Percentiles rank a stretch among this genome's conserved stretches.
Conservation (phyloP, 2,113 vertebrate species). For the Brienomyrus brachyistius region DNA sequence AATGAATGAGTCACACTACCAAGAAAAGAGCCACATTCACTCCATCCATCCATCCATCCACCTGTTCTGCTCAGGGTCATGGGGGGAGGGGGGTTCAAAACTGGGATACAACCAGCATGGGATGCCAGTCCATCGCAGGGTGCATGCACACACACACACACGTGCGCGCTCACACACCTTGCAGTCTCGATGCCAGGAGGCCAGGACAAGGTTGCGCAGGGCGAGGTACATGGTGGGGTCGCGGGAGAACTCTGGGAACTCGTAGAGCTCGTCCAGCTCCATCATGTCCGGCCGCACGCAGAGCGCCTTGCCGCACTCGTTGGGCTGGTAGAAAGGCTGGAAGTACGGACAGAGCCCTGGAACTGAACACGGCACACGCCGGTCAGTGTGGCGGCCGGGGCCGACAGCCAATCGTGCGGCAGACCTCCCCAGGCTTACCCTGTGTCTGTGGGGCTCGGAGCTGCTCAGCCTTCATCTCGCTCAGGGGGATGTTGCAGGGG, state of each 20-base stretch:
- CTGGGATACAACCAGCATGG: no score
- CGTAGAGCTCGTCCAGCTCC: slow-evolving; percentile 96
- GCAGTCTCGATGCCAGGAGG: slow-evolving; percentile 85
- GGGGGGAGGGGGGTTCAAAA: no score
- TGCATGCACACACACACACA: no score
- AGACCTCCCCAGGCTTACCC: slow-evolving; percentile 38
- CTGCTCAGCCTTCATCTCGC: slow-evolving; percentile 70
- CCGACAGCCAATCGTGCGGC: background rate
- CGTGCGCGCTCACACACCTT: slow-evolving; percentile 50
- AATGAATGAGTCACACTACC: no score
- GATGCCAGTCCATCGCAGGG: no score
- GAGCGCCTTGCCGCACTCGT: slow-evolving; percentile 93
- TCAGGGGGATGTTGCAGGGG: slow-evolving; percentile 60
- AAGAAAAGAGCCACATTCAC: no score
- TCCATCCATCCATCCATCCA: no score
- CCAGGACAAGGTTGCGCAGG: slow-evolving; percentile 87
- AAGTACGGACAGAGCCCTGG: slow-evolving; percentile 86
- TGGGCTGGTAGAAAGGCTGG: slow-evolving; percentile 97
- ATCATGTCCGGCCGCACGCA: slow-evolving; percentile 95
- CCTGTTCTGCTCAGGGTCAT: no score
- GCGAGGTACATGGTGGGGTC: slow-evolving; percentile 97
- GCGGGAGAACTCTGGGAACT: slow-evolving; percentile 93
- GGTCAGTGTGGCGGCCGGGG: background rate
- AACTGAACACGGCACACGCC: slow-evolving; percentile 49
- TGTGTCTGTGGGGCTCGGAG: slow-evolving; percentile 58